These are phyloP conservation scores for Centropyge bicolor DNA, from an alignment of 2,797 vertebrate species.

Conservation along the genomic window DNA sequence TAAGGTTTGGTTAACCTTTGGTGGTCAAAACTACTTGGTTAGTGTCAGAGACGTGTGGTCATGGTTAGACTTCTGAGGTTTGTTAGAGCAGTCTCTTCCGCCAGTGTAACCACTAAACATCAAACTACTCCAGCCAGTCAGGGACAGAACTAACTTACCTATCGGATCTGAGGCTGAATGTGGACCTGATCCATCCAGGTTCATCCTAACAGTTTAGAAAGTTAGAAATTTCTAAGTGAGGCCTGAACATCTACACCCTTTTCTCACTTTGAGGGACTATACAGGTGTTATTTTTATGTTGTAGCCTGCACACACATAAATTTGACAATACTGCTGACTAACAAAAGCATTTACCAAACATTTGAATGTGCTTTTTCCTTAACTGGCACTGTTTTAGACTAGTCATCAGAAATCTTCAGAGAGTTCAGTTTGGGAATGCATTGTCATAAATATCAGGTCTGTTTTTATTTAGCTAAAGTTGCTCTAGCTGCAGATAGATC, in stretches of 20 bases:
- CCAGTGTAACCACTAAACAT: not conserved
- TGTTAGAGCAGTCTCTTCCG: not conserved
- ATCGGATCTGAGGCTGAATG: not conserved
- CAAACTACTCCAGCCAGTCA: not conserved
- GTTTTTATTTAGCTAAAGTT: not conserved
- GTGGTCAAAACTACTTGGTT: fast-evolving
- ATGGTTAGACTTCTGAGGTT: not conserved
- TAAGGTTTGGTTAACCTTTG: not conserved
- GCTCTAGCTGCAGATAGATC: not conserved
- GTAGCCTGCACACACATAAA: not conserved
- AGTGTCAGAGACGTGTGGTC: not conserved
- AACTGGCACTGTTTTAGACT: not conserved
- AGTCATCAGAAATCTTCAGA: not conserved
- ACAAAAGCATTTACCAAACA: not conserved
- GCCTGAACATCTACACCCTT: not conserved
- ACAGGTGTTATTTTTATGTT: not conserved
- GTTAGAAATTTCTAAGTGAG: not conserved
- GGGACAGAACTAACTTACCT: not conserved
- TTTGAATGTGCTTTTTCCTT: too few relatives aligned
- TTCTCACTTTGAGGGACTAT: not conserved
- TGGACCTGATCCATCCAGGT: not conserved
- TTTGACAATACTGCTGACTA: not conserved
- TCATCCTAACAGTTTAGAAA: not conserved
- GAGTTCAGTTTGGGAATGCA: not conserved
- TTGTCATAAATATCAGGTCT: not conserved